These are phyloP conservation scores for Australoheros facetus DNA, from an alignment of 2,797 vertebrate species.

Conservation along the genomic window DNA sequence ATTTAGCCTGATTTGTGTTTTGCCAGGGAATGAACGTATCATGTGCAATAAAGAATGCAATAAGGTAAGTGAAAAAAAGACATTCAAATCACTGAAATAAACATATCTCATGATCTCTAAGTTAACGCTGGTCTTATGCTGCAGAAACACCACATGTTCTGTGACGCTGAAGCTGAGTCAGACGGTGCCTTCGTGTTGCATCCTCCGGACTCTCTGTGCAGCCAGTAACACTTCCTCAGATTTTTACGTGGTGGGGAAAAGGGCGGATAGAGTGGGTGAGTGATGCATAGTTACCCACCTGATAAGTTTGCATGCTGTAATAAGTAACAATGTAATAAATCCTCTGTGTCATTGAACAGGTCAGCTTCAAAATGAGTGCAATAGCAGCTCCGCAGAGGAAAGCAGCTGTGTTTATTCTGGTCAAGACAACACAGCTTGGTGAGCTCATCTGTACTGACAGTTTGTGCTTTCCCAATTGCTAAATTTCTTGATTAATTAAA, in stretches of 20 bases:
- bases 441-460: constrained; percentile 4
- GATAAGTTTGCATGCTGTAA: background rate
- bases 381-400: background rate
- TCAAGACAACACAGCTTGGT: constrained; percentile 54
- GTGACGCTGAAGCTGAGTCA: constrained; percentile 55
- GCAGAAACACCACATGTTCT: constrained; percentile 60
- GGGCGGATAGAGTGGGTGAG: constrained; percentile 62
- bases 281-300: background rate
- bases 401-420: constrained; percentile 46
- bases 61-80: constrained; percentile 53
- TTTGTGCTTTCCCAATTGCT: background rate
- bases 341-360: constrained; percentile 40
- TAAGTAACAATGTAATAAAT: background rate
- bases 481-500: background rate
- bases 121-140: background rate
- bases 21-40: constrained; percentile 60
- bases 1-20: constrained; percentile 18
- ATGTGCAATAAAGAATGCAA: constrained; percentile 47
- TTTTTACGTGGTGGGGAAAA: constrained; percentile 43
- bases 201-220: constrained; percentile 51
- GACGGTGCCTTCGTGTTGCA: constrained; percentile 58
- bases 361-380: constrained; percentile 30
- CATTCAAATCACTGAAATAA: background rate
- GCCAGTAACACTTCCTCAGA: constrained; percentile 25
- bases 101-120: background rate